phyloP scores from a whole-genome alignment of 2,113 vertebrate genomes.

The Pipa parva region DNA sequence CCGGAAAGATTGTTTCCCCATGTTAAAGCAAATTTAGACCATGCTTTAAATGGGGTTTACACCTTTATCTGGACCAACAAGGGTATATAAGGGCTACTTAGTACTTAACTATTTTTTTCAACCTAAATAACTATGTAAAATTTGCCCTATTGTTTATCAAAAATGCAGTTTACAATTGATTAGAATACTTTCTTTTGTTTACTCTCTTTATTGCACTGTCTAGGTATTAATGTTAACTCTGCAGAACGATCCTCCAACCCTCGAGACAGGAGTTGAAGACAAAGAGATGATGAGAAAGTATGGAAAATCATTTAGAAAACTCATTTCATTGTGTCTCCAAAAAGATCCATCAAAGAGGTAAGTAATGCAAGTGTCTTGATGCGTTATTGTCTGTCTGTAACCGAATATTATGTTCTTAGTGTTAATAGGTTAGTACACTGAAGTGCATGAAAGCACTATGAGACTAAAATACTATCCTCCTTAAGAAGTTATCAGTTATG shows the following conservation, averaged over 20 bases:
- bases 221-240: slow-evolving; percentile 97
- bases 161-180: too few relatives aligned
- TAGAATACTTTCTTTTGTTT: too few relatives aligned
- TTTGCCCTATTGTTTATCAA: too few relatives aligned
- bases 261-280: slow-evolving; percentile 94
- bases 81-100: too few relatives aligned
- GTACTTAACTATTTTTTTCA: too few relatives aligned
- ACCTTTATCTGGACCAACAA: too few relatives aligned
- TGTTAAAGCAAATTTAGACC: too few relatives aligned
- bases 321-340: slow-evolving; percentile 96
- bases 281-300: slow-evolving; percentile 97
- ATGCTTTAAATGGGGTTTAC: too few relatives aligned
- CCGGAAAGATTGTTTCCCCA: too few relatives aligned
- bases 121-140: too few relatives aligned
- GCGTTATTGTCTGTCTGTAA: background rate
- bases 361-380: slow-evolving; percentile 24
- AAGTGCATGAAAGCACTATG: background rate
- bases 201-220: slow-evolving; percentile 39
- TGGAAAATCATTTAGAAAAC: slow-evolving; percentile 96
- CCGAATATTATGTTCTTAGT: background rate
- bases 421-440: background rate
- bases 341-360: slow-evolving; percentile 98
- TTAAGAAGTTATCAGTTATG: background rate
- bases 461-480: background rate
- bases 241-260: slow-evolving; percentile 92